Base-by-base conservation (phyloP, 1,140 invertebrate species). In the Bombus superbus region DNA sequence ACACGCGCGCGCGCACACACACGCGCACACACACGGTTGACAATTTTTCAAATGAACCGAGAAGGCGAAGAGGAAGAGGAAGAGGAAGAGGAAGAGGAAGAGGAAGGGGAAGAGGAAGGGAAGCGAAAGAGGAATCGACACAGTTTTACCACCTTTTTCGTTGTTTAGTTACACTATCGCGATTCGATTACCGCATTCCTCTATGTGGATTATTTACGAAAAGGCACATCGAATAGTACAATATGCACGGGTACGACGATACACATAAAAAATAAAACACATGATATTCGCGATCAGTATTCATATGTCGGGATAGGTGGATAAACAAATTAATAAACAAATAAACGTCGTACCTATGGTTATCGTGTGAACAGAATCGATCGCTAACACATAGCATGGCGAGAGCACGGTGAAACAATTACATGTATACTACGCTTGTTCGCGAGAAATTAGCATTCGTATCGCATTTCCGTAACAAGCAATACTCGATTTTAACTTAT, bases 151-250 rank as follows among this genome's bases (percentile, higher is more conserved):
- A 72, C 22, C 35, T 40, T 69, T 69, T 40, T 62, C 22, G 4
- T 40, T 25, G 38, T 69, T 69, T 40, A 18, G 28, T 72, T 77
- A 64, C 18, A 53, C 32, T 42, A 25, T 38, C 78, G 76, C 35
- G 47, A 59, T 3, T 32, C 68, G 25, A 66, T 40, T 76, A 83
- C 57, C 62, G 35, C 57, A 74, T 57, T 75, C 42, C 38, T 83
- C 78, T 82, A 25, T 11, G 13, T 76, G 69, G 79, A 90, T 90
- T 90, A 90, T 90, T 90, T 81, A 90, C 86, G 88, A 74, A 73
- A 64, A 87, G 62, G 35, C 64, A 87, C 66, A 53, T 80, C 80
- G 71, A 59, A 81, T n/a, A 59, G 57, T 62, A 88, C 79, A 78
- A 44, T 53, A 32, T 35, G 66, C 72, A 88, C 75, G 74, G 62